Evolutionary conservation across 2,113 vertebrate species (phyloP).

Genomic region (Bubo blakistoni): DNA sequence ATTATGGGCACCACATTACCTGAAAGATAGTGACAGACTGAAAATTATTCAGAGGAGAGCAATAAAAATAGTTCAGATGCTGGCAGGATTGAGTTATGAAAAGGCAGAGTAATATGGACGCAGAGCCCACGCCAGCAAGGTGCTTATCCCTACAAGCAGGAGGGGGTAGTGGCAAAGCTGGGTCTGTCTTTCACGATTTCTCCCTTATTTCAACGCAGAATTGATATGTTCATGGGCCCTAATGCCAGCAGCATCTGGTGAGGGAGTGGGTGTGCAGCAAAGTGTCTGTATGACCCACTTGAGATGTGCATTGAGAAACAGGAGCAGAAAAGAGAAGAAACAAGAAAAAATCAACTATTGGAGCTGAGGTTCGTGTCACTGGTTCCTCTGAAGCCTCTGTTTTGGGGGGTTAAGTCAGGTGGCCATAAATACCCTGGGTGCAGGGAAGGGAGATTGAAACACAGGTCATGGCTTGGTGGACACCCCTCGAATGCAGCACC

Average conservation of each 20-base stretch:
- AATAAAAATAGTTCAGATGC: constrained; percentile 59
- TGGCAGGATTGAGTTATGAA: constrained; percentile 58
- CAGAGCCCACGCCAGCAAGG: rapidly evolving
- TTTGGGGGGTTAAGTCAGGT: neutral
- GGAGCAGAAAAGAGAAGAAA: neutral
- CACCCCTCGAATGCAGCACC: neutral
- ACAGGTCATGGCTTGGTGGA: neutral
- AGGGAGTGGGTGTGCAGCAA: neutral
- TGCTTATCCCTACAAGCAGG: neutral
- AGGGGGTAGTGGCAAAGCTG: neutral
- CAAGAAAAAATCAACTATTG: neutral
- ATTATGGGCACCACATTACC: constrained; percentile 59
- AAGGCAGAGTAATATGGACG: neutral
- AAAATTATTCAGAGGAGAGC: constrained; percentile 66
- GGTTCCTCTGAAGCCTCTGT: neutral
- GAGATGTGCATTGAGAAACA: neutral
- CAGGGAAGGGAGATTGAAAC: neutral
- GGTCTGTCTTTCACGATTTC: neutral
- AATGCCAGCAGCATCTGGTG: neutral
- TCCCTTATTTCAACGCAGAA: neutral
- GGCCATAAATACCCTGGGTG: rapidly evolving
- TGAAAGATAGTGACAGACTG: constrained; percentile 63
- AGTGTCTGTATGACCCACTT: neutral
- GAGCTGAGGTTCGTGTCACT: neutral
- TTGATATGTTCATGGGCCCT: neutral